phyloP scores from a whole-genome alignment of 1,140 invertebrate genomes.

The Cydia strobilella region DNA sequence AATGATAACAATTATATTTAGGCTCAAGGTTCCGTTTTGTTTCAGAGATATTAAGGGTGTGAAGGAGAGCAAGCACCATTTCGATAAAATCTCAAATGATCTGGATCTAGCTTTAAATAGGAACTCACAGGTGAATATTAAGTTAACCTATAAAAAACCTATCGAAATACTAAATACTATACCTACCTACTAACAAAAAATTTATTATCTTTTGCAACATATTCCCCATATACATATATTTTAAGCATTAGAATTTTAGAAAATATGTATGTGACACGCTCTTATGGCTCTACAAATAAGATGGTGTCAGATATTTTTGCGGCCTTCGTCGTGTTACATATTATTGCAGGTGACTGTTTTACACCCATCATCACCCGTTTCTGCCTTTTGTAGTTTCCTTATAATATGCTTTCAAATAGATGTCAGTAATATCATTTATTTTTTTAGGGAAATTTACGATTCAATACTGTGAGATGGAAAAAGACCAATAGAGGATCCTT shows the following conservation, averaged over 20 bases:
- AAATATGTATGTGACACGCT: no score
- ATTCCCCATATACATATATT: no score
- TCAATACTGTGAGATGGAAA: conserved; percentile 7
- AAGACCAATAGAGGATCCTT: neutral
- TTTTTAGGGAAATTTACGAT: conserved; percentile 9
- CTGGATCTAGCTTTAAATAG: conserved; percentile 91
- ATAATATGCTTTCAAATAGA: neutral
- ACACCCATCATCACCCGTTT: no score
- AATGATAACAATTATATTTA: no score
- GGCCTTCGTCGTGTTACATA: no score
- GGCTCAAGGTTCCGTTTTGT: conserved; percentile 41
- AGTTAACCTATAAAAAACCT: neutral
- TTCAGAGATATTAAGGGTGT: conserved; percentile 92
- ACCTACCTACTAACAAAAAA: neutral
- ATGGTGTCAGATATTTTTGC: no score
- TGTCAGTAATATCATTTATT: neutral
- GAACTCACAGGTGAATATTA: conserved; percentile 86
- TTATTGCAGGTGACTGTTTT: no score
- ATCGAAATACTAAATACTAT: neutral
- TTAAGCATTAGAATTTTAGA: no score
- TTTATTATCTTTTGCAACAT: neutral
- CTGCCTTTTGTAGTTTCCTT: no score
- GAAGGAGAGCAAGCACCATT: conserved; percentile 93
- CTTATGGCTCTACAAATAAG: no score
- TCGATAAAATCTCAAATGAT: conserved; percentile 95